Conservation (phyloP, 2,797 vertebrate species). For the Bucorvus abyssinicus region DNA sequence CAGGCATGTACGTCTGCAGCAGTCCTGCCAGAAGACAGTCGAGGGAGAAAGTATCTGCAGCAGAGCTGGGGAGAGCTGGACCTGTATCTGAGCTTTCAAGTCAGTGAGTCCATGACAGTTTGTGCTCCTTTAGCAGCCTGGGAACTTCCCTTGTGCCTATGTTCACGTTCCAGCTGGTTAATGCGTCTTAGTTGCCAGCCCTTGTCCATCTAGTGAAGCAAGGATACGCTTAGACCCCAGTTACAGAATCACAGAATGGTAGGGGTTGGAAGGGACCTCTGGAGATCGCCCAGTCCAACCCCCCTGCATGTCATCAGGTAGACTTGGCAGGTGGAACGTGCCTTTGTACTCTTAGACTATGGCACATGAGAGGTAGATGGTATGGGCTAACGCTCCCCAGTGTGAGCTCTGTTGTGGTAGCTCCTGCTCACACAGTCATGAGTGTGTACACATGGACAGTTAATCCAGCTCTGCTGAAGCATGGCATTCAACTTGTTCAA, state of each 20-base stretch:
- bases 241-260: too few species aligned
- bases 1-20: neutral
- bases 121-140: neutral
- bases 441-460: neutral
- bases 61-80: neutral
- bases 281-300: too few species aligned
- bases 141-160: neutral
- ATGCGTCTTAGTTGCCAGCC: neutral
- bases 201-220: neutral
- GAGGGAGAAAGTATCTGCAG: neutral
- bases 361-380: neutral
- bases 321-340: neutral
- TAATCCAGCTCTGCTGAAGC: neutral
- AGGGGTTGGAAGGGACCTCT: too few species aligned
- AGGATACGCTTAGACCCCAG: neutral
- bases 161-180: neutral
- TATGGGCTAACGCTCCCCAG: neutral
- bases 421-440: neutral
- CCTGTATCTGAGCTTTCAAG: neutral
- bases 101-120: neutral
- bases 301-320: neutral
- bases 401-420: neutral
- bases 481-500: neutral
- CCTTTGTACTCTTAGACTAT: rapidly evolving
- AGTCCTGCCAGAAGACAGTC: neutral